Base-by-base conservation (phyloP, 30 jellyfish, hydroid and myxozoan genomes). In the Euphysa ruthae region DNA sequence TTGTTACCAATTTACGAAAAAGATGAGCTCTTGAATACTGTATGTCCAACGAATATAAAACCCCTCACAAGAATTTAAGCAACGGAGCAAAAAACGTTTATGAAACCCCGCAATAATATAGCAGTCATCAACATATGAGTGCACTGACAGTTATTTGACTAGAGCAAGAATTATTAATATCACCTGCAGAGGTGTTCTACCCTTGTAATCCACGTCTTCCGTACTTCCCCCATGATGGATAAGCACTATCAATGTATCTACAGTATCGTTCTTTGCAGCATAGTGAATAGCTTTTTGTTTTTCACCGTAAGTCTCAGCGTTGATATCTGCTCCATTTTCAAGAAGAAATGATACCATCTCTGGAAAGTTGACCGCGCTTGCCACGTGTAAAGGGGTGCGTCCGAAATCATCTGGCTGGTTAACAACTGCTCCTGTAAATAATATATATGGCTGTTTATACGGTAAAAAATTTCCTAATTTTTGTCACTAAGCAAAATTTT, bases 201-300 rank as follows among this genome's bases (percentile, higher is more conserved):
- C 86, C 54, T 90, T 90, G 78, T 74, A 90, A 60, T 90, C 98
- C 23, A 56, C 61, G 54, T 71, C 98, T 20, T 74, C 83, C 2
- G 82, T 70, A 19, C 82, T 69, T 1, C 93, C 95, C 15, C 98
- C 98, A 26, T 23, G 30, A 2, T 64, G 55, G 46, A 90, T 8
- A 28, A 90, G 66, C 6, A 84, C 69, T 20, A 58, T 46, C 71
- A 90, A 68, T 13, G 95, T 61, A 33, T 43, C 60, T 8, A 84
- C 70, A 0, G 98, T 95, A 50, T 81, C 98, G 75, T 90, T 80
- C 61, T 90, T 81, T 10, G 98, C 98, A 19, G 98, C 98, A 66
- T 81, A 90, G 30, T 90, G 95, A 22, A 90, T 35, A 1, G 95
- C 86, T 16, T 93, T 75, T 51, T 90, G 98, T 3, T 76, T 27